These are phyloP conservation scores for Pygoscelis antarcticus DNA, from an alignment of 2,113 vertebrate genomes.

Conservation along the genomic window DNA sequence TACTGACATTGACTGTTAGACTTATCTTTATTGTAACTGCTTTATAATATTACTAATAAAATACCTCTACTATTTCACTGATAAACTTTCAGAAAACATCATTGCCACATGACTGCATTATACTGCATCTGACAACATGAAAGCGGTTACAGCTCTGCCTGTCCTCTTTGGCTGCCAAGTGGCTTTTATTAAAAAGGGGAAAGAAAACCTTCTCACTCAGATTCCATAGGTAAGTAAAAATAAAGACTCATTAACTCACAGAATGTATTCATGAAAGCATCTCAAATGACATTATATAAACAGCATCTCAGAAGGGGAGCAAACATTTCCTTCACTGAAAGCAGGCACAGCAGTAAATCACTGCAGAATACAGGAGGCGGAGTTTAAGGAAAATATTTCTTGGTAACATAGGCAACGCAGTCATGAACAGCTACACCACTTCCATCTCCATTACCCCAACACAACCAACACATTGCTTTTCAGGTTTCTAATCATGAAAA, in stretches of 20 bases:
- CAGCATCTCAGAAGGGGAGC: not conserved
- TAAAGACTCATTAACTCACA: not conserved
- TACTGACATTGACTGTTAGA: not conserved
- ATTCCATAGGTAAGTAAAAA: not conserved
- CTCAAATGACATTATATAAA: not conserved
- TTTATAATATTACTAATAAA: conserved; percentile 11
- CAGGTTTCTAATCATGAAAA: not conserved
- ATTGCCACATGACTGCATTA: not conserved
- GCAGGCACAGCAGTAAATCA: not conserved
- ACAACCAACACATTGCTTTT: not conserved
- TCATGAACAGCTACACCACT: not conserved
- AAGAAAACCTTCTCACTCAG: not conserved
- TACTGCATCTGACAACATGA: not conserved
- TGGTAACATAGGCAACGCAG: not conserved
- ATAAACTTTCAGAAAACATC: not conserved
- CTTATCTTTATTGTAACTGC: not conserved
- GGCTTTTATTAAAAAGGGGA: not conserved
- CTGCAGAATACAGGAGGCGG: not conserved
- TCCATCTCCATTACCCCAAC: not conserved
- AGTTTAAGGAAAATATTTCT: not conserved
- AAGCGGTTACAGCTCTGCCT: not conserved
- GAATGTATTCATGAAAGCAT: not conserved
- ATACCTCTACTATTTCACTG: not conserved
- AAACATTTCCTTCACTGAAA: not conserved
- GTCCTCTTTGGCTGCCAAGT: not conserved